Conservation (phyloP, 2,797 vertebrate genomes). For the Babyrousa celebensis region DNA sequence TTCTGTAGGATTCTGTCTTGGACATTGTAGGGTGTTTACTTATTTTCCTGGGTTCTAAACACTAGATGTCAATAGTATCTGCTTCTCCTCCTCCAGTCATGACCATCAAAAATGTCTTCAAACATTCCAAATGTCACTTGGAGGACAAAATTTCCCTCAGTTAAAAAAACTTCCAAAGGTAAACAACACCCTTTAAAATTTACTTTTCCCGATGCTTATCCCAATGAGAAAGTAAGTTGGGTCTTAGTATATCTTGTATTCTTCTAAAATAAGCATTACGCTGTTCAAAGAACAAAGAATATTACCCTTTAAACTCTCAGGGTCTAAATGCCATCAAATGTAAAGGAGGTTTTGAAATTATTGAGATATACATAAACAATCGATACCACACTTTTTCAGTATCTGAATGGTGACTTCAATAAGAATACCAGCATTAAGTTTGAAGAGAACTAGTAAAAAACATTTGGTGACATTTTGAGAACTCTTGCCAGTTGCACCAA, state of each 20-base stretch:
- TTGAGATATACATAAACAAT: neutral
- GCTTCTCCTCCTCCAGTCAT: neutral
- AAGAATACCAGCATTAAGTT: neutral
- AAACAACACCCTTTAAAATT: neutral
- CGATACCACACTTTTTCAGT: neutral
- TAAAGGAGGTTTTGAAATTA: neutral
- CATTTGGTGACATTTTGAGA: neutral
- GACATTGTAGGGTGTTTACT: neutral
- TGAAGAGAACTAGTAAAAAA: neutral
- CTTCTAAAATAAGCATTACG: neutral
- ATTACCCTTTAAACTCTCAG: neutral
- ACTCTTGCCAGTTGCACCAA: neutral
- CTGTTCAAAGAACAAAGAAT: slow-evolving; percentile 1
- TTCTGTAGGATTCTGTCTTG: neutral
- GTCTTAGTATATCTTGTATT: neutral
- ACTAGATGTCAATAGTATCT: neutral
- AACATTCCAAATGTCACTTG: neutral
- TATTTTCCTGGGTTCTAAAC: neutral
- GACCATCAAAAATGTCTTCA: slow-evolving; percentile 38
- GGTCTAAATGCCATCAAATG: neutral
- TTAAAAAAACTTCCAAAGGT: slow-evolving; percentile 24
- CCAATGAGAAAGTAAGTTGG: neutral
- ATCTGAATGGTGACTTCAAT: neutral
- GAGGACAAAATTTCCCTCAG: neutral
- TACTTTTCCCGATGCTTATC: neutral